A percentile compares a stretch with the other conserved stretches of the same genome.
phyloP scores from a whole-genome alignment of 2,888 invertebrate genomes.

The Athalia rosae region DNA sequence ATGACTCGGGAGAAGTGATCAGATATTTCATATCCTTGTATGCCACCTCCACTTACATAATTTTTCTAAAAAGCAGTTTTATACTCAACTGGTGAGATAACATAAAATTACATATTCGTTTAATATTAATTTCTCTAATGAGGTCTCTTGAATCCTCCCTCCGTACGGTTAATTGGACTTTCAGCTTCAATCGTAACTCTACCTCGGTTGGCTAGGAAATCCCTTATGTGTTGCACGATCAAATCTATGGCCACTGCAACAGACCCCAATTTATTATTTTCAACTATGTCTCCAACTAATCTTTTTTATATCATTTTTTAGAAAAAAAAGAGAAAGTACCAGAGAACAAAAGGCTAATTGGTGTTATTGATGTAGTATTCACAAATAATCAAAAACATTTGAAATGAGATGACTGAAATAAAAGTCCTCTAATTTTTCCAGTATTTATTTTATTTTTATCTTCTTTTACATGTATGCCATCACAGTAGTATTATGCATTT shows the following conservation, averaged over 20 bases:
- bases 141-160: conserved; percentile 67
- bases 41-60: conserved; percentile 6
- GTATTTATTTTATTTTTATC: conserved; percentile 22
- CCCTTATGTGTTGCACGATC: conserved; percentile 97
- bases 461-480: conserved; percentile 24
- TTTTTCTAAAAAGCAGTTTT: conserved; percentile 7
- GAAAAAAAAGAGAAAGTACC: no score
- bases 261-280: conserved; percentile 59
- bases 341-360: no score
- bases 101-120: conserved; percentile 19
- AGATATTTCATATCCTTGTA: background rate
- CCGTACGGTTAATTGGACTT: conserved; percentile 63
- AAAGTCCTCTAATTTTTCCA: conserved; percentile 8
- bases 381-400: conserved; percentile 50
- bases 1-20: background rate
- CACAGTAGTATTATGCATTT: conserved; percentile 29
- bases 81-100: background rate
- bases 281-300: conserved; percentile 51
- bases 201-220: conserved; percentile 83
- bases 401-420: conserved; percentile 28
- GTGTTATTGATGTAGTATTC: no score
- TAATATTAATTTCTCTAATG: conserved; percentile 59
- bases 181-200: conserved; percentile 64
- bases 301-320: background rate
- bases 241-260: conserved; percentile 96